These are phyloP conservation scores for Fulica atra DNA, from an alignment of 2,113 vertebrate species.

Conservation along the genomic window DNA sequence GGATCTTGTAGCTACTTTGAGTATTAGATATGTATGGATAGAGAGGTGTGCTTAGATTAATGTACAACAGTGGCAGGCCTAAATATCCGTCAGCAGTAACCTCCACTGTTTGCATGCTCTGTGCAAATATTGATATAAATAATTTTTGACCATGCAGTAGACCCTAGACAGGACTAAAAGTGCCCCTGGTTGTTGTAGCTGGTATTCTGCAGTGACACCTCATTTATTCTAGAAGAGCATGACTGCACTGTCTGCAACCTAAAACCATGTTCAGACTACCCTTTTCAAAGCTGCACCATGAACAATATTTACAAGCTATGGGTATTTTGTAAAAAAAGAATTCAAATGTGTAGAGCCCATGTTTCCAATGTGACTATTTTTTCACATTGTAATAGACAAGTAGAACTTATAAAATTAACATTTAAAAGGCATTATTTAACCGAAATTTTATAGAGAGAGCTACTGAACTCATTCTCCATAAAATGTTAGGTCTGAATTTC, in stretches of 20 bases:
- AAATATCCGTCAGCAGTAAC: slow-evolving; percentile 17
- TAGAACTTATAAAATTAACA: neutral
- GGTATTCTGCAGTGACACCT: slow-evolving; percentile 37
- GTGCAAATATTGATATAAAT: slow-evolving; percentile 6
- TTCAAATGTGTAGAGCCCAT: neutral
- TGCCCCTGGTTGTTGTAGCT: neutral
- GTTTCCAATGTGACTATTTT: neutral
- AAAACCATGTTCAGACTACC: neutral
- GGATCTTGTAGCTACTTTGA: neutral
- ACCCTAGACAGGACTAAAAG: neutral
- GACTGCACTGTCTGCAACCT: neutral
- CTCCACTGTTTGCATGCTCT: neutral
- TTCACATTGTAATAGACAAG: neutral
- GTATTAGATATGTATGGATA: neutral
- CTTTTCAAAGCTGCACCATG: neutral
- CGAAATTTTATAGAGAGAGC: neutral
- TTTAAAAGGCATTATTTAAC: neutral
- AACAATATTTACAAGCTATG: neutral
- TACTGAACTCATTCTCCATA: neutral
- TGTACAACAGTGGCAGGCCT: neutral
- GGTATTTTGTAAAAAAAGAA: neutral
- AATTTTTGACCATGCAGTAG: neutral
- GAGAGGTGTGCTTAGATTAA: slow-evolving; percentile 38
- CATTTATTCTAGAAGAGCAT: slow-evolving; percentile 7
- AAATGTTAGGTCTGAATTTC: neutral